Evolutionary conservation across 2,113 vertebrate genomes (phyloP), one percentile per base, ranked within the genome.

Genomic region (Columba janthina): DNA sequence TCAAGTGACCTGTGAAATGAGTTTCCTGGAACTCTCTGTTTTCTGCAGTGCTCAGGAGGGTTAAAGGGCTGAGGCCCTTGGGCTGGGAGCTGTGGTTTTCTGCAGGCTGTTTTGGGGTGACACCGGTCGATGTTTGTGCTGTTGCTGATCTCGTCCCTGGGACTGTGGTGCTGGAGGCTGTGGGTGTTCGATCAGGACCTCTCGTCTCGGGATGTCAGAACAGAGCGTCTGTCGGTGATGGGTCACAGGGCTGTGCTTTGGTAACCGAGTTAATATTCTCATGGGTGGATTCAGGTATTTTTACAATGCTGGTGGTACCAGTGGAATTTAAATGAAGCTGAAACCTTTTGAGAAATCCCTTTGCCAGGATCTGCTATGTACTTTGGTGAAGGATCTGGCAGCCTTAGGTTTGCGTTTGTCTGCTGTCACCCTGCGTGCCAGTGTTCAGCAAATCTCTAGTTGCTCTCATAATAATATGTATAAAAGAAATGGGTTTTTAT

Each of bases 61-160:
- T 25, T 14, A 24, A 17, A 31, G 53, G 53, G 15, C 3, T 53
- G 7, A 18, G 53, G 12, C 60, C 64, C 50, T 57, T 2, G 67
- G 48, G 15, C 24, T 1, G 2, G 4, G 62, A 77, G 62, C 53
- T 9, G 2, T 56, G 0, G 14, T 34, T 48, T 34, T 1, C 34
- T 22, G 46, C 54, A 36, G 46, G 34, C 44, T 60, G 6, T 50
- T 94, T 19, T 9, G 61, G 61, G 53, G n/a, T 26, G 16, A 5
- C 11, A 2, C 0, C 15, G 0, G 13, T 10, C 0, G 9, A 1
- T 19, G 0, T 13, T 10, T 57, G 64, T 12, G 61, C 22, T 22
- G 0, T 2, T 10, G 6, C 15, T 19, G 46, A 4, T 40, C 10
- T 10, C 21, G 16, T 19, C 19, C 51, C 15, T 38, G 58, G 14